These are phyloP conservation scores for Chiropotes sagulatus DNA, from an alignment of 2,797 vertebrate genomes.

Conservation along the genomic window DNA sequence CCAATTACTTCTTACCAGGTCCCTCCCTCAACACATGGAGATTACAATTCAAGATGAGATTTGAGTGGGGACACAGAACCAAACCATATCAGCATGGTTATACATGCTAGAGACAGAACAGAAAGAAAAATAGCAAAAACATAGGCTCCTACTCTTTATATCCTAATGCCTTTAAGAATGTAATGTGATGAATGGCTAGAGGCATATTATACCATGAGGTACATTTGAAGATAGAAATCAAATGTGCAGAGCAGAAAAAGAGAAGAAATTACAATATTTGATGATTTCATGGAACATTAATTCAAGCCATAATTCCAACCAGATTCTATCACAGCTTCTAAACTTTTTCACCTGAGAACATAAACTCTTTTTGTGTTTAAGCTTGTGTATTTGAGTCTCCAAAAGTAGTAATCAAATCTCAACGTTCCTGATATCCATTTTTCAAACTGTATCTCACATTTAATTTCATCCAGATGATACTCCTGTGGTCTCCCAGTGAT, in stretches of 20 bases:
- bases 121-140: neutral
- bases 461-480: neutral
- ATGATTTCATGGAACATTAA: neutral
- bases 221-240: neutral
- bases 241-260: neutral
- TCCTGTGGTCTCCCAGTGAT: neutral
- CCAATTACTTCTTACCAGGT: neutral
- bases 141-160: neutral
- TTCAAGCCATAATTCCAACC: neutral
- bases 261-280: neutral
- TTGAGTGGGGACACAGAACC: neutral
- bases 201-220: neutral
- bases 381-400: neutral
- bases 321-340: neutral
- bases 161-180: neutral
- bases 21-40: neutral
- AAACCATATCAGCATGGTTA: neutral
- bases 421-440: neutral
- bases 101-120: neutral
- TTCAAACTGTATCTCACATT: neutral
- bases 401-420: neutral
- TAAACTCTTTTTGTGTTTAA: neutral
- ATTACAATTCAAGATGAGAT: neutral
- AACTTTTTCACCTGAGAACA: neutral
- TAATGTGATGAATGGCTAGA: neutral